phyloP scores from a whole-genome alignment of 1,140 invertebrate genomes.

The Bombus ignitus region DNA sequence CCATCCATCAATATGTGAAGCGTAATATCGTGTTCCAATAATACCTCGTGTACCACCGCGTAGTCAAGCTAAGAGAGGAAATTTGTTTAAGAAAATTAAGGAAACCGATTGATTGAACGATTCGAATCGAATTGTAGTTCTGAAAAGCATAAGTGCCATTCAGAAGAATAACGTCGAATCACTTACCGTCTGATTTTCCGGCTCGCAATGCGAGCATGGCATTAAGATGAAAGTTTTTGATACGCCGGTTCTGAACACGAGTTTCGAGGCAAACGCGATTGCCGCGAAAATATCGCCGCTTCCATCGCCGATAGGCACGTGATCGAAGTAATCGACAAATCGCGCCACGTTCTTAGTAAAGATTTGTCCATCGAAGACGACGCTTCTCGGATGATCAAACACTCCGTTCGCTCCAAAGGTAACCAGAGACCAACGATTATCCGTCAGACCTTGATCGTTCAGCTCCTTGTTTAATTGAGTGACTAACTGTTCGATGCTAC shows the following conservation, averaged over 20 bases:
- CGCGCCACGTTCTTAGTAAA: conserved; percentile 84
- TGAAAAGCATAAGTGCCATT: not conserved
- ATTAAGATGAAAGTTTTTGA: conserved; percentile 92
- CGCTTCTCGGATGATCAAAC: conserved; percentile 86
- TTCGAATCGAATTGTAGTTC: too few relatives aligned
- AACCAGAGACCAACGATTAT: conserved; percentile 91
- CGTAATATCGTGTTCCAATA: conserved; percentile 90
- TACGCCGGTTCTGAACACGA: conserved; percentile 92
- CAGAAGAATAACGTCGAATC: not conserved
- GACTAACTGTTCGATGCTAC: conserved; percentile 87
- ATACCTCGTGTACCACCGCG: conserved; percentile 88
- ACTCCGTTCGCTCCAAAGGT: conserved; percentile 90
- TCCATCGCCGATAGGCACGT: conserved; percentile 85
- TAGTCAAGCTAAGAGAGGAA: conserved; percentile 86
- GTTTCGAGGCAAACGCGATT: conserved; percentile 87
- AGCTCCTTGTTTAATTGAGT: conserved; percentile 87
- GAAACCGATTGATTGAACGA: not conserved
- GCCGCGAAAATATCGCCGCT: conserved; percentile 89
- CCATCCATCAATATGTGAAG: conserved; percentile 93
- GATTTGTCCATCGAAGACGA: conserved; percentile 87
- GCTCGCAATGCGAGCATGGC: conserved; percentile 90
- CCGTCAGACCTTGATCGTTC: conserved; percentile 83
- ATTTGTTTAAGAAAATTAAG: too few relatives aligned
- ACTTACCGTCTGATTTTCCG: conserved; percentile 86
- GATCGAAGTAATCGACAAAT: conserved; percentile 86